phyloP scores from a whole-genome alignment of 2,888 invertebrate species.

The Cosmia pyralina region DNA sequence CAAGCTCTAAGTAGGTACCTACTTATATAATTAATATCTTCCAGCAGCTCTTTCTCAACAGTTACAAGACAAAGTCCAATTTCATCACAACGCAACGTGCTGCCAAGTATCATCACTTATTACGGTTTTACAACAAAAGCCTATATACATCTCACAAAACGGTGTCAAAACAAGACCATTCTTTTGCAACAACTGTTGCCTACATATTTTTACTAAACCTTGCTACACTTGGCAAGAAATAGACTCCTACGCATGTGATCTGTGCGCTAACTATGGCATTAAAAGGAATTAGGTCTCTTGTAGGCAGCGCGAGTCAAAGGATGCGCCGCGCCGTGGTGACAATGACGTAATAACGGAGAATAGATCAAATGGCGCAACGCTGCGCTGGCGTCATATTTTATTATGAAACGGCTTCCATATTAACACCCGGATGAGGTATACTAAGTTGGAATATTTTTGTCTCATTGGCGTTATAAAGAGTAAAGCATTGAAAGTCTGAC shows the following conservation, averaged over 20 bases:
- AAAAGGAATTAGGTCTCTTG: constrained; percentile 41
- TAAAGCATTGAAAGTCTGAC: neutral
- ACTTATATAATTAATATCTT: neutral
- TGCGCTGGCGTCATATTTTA: constrained; percentile 41
- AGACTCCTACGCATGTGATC: constrained; percentile 43
- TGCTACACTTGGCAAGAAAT: constrained; percentile 46
- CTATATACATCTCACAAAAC: constrained; percentile 15
- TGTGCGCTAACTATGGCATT: constrained; percentile 49
- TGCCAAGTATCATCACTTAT: neutral
- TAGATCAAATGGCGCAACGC: constrained; percentile 33
- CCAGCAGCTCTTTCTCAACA: neutral
- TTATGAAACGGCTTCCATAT: constrained; percentile 10
- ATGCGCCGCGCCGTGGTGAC: constrained; percentile 39
- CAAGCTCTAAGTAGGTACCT: no score
- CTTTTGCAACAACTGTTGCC: neutral
- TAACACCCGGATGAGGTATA: neutral
- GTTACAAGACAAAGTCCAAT: neutral
- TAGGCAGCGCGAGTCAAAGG: constrained; percentile 44
- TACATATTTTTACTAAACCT: constrained; percentile 43
- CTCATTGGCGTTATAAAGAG: neutral
- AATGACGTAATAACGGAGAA: constrained; percentile 43
- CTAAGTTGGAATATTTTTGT: constrained; percentile 19
- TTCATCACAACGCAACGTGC: neutral
- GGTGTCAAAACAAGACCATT: constrained; percentile 15
- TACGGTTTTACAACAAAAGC: neutral